Conservation (phyloP, 2,888 invertebrate genomes). For the Diploptera punctata region DNA sequence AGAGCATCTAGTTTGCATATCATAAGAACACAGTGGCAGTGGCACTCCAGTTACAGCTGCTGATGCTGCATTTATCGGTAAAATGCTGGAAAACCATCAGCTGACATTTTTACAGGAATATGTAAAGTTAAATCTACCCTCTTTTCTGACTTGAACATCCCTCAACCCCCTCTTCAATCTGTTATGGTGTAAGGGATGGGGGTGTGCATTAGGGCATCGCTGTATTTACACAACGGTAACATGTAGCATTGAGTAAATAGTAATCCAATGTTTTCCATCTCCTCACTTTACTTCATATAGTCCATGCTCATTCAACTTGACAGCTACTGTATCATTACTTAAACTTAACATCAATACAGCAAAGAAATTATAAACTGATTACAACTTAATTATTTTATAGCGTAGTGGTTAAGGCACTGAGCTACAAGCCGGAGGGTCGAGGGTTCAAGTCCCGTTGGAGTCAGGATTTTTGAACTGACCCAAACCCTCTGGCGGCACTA, state of each 20-base stretch:
- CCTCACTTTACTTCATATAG: constrained; percentile 10
- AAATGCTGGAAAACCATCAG: constrained; percentile 30
- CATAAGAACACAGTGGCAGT: constrained; percentile 9
- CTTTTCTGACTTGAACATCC: neutral
- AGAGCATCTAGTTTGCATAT: constrained; percentile 21
- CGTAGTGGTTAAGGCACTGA: too few species aligned
- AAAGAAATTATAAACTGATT: too few species aligned
- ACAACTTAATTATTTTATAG: too few species aligned
- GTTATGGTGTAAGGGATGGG: constrained; percentile 9
- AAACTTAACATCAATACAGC: too few species aligned
- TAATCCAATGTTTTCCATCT: neutral
- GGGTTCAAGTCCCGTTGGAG: too few species aligned
- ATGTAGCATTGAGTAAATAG: constrained; percentile 19
- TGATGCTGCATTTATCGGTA: constrained; percentile 32
- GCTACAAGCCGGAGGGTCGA: too few species aligned
- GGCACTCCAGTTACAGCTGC: constrained; percentile 5
- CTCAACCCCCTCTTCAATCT: constrained; percentile 14
- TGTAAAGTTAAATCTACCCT: constrained; percentile 12
- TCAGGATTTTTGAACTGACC: too few species aligned
- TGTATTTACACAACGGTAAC: neutral
- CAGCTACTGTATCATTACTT: too few species aligned
- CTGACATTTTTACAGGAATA: constrained; percentile 31
- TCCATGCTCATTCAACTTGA: constrained; percentile 2
- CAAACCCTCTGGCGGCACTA: too few species aligned
- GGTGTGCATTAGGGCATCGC: neutral